Base-by-base conservation (phyloP, 2,888 invertebrate species). In the Gnatocerus cornutus region DNA sequence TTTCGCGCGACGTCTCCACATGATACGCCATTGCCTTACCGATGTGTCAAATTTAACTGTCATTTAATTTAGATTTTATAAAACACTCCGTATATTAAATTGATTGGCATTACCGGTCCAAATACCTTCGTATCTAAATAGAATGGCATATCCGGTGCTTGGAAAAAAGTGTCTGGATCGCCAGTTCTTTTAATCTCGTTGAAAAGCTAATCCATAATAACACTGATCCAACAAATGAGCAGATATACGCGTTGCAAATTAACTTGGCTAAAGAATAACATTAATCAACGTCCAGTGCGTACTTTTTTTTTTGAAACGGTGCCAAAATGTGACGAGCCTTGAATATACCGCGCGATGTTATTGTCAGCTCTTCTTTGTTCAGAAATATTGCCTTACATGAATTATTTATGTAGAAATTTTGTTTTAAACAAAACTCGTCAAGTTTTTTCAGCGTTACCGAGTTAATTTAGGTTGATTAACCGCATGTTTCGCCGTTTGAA, bases 401-500 rank as follows among this genome's bases (percentile, higher is more conserved):
- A 58, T 61, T 6, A 41, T 39, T 12, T 9, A 21, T n/a, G 1
- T 6, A 46, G n/a, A n/a, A n/a, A n/a, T n/a, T n/a, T n/a, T 53
- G 58, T 41, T 56, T 33, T 21, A n/a, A 21, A 55, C 55, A 2
- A 39, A 21, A 21, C 21, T 1, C 4, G 29, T 50, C 4, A 10
- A 50, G 10, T 50, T 56, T 65, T 55, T 65, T 65, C 48, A 33
- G 13, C 21, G 41, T 37, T 52, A 52, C 39, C 30, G 46, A 55
- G 62, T 52, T 52, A 63, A 63, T 56, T 65, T 70, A 50, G 62
- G 67, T 68, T 65, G 56, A 71, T 71, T 68, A 71, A 76, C 75
- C 73, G 73, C 76, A 71, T 74, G 69, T 55, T 67, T 72, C 69
- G 45, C 30, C 45, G 76, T 74, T 72, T 76, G 52, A 73, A 76